Percentiles rank a stretch among this genome's conserved stretches.
These are phyloP conservation scores for Mnemiopsis leidyi DNA, from an alignment of 37 sponge, comb jelly and placozoan genomes.

Conservation along the genomic window DNA sequence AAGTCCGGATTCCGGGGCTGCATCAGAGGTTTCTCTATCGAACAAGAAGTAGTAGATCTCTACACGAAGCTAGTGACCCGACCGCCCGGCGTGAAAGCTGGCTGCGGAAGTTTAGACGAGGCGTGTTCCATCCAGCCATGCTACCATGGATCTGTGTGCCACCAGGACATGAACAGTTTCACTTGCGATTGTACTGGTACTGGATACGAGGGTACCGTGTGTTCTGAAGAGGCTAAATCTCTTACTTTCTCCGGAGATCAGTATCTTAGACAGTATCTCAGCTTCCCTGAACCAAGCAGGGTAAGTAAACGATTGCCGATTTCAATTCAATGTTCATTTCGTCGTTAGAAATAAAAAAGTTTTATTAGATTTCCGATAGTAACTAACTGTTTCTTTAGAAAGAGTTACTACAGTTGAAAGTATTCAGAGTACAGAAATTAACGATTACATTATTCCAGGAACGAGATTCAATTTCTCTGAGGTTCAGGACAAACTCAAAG, in stretches of 20 bases:
- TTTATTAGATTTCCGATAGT: too few relatives aligned
- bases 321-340: not conserved
- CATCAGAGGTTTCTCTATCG: slow-evolving; percentile 14
- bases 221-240: not conserved
- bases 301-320: not conserved
- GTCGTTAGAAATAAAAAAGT: too few relatives aligned
- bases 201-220: slow-evolving; percentile 11
- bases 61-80: slow-evolving; percentile 27
- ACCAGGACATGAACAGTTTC: slow-evolving; percentile 31
- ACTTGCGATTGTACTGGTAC: slow-evolving; percentile 47
- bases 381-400: too few relatives aligned
- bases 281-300: not conserved
- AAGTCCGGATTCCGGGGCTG: slow-evolving; percentile 29
- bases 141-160: slow-evolving; percentile 7
- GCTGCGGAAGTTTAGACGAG: slow-evolving; percentile 30
- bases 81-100: slow-evolving; percentile 7
- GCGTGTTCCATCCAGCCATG: slow-evolving; percentile 40
- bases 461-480: not conserved
- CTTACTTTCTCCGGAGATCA: slow-evolving; percentile 28
- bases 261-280: not conserved
- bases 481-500: not conserved
- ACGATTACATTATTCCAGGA: too few relatives aligned
- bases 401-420: too few relatives aligned
- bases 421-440: too few relatives aligned
- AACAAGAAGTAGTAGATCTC: not conserved